Evolutionary conservation across 2,797 vertebrate species (phyloP), one percentile per base, ranked within the genome.

Genomic region (Molothrus ater): DNA sequence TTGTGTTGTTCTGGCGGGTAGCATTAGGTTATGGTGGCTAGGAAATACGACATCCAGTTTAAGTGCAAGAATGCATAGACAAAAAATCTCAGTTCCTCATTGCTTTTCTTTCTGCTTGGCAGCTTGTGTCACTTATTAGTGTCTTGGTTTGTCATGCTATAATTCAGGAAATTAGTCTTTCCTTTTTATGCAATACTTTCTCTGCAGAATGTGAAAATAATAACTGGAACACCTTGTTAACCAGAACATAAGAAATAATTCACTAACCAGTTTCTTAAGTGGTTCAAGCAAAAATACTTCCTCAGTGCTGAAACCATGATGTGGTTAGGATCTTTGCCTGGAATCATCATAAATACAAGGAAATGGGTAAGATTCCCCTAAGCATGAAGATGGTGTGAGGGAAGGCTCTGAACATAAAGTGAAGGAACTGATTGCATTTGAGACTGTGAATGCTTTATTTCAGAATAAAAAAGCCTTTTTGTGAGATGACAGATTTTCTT

Each of bases 141-240:
- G 64, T 61, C 25, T 47, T 86, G 32, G 6, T 76, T 87, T 87
- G 60, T 87, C 48, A 8, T 57, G 45, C 25, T 45, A 26, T 42
- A 85, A 89, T 87, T 91, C 60, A 71, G 89, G 79, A 94, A 95
- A 85, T 38, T 15, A 89, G 22, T 50, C 36, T 51, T 72, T 73
- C 36, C 32, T 79, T 76, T 76, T 70, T 81, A 21, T 82, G 53
- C 50, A 51, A 32, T 70, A 91, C 59, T 86, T 91, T 82, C 84
- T 85, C 74, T 68, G 8, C 29, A 57, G 64, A 0, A 0, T 2
- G 2, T 73, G 60, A 68, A 80, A 78, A 68, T 71, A 71, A 60
- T 53, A 60, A 34, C 32, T 64, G 51, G 45, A 68, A 34, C 34
- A 74, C 53, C 34, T 85, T 64, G 68, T 82, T 71, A 85, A 61